phyloP scores from a whole-genome alignment of 2,888 invertebrate genomes.

The Caenorhabditis sp. region DNA sequence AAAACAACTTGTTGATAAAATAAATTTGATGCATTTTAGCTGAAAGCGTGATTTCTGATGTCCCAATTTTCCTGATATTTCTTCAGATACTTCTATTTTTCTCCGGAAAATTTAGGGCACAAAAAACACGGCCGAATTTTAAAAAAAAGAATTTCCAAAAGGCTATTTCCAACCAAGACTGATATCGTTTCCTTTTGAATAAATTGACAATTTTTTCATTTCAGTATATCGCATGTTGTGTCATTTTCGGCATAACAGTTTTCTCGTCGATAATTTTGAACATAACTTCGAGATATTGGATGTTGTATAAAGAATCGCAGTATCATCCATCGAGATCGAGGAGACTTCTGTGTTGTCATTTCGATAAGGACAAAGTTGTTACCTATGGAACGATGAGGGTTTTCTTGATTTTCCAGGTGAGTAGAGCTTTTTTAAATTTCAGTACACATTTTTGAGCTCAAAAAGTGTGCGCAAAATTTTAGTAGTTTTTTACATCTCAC shows the following conservation, averaged over 20 bases:
- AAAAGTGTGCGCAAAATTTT: background rate
- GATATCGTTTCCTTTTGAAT: too few species aligned
- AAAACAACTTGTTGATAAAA: too few species aligned
- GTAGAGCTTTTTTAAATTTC: too few species aligned
- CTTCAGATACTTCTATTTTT: constrained; percentile 50
- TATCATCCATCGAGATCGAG: background rate
- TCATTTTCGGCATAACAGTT: constrained; percentile 19
- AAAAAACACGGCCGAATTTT: too few species aligned
- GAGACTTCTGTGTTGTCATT: background rate
- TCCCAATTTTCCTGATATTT: background rate
- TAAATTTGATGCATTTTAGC: too few species aligned
- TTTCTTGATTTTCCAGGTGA: background rate
- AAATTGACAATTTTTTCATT: too few species aligned
- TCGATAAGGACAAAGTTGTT: background rate
- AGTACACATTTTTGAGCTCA: too few species aligned
- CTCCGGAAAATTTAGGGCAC: too few species aligned
- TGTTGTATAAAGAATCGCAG: background rate
- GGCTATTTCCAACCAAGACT: too few species aligned
- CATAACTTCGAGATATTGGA: background rate
- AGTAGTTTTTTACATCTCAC: too few species aligned
- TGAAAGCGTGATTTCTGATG: too few species aligned
- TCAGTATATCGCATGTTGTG: constrained; percentile 49
- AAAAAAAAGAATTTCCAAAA: too few species aligned
- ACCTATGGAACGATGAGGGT: background rate
- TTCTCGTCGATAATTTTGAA: background rate